Conservation (phyloP, 2,113 vertebrate genomes). For the Albula glossodonta region DNA sequence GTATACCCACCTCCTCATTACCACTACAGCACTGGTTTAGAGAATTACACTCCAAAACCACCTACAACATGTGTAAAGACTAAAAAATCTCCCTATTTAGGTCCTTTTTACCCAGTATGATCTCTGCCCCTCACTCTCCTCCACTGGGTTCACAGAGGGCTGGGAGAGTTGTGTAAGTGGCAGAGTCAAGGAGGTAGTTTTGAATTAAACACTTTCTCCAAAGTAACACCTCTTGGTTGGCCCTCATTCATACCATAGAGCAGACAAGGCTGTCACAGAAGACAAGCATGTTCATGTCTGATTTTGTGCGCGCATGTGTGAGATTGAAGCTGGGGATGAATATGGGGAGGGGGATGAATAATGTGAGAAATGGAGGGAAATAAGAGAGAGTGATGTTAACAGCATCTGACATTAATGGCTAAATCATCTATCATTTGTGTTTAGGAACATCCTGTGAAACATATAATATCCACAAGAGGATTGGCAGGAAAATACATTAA, state of each 20-base stretch:
- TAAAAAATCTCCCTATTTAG: too few species aligned
- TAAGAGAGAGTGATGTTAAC: background rate
- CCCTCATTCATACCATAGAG: background rate
- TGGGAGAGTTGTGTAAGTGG: background rate
- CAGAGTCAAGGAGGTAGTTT: background rate
- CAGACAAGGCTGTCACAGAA: background rate
- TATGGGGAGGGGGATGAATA: background rate
- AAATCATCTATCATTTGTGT: conserved; percentile 14
- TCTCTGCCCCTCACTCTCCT: background rate
- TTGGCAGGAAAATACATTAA: background rate
- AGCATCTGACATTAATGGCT: background rate
- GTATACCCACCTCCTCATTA: too few species aligned
- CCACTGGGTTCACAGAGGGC: background rate
- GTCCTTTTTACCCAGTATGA: too few species aligned
- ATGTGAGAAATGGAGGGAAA: background rate
- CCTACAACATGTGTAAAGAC: too few species aligned
- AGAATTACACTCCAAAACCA: too few species aligned
- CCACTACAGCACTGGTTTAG: too few species aligned
- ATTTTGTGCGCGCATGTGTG: background rate
- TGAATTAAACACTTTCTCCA: conserved; percentile 9
- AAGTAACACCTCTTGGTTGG: background rate
- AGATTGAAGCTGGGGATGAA: background rate
- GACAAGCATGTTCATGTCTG: background rate
- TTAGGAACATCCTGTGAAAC: conserved; percentile 8
- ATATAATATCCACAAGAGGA: background rate